phyloP scores from a whole-genome alignment of 2,797 vertebrate species.

The Cuniculus paca region DNA sequence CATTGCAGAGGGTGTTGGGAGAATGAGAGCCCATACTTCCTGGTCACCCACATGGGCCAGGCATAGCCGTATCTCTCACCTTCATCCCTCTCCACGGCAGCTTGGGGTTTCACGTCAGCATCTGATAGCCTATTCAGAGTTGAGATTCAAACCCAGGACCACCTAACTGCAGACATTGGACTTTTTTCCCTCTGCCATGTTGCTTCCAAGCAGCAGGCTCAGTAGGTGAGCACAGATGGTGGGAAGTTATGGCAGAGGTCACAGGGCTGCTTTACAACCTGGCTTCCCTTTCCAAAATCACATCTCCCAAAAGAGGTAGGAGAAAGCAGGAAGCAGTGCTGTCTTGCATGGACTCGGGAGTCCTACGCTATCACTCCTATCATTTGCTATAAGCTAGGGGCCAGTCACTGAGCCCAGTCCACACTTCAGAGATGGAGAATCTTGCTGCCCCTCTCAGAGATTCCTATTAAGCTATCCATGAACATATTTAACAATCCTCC shows the following conservation, averaged over 20 bases:
- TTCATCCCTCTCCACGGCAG: neutral
- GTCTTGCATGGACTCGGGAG: neutral
- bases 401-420: neutral
- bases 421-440: neutral
- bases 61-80: neutral
- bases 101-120: neutral
- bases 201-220: neutral
- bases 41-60: neutral
- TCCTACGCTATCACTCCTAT: rapidly evolving
- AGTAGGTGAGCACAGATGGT: neutral
- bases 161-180: neutral
- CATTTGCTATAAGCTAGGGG: neutral
- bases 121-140: neutral
- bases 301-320: too few relatives aligned
- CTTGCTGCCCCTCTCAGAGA: neutral
- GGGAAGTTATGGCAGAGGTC: neutral
- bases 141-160: neutral
- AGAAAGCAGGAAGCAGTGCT: neutral
- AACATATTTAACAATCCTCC: neutral
- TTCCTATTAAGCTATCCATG: neutral
- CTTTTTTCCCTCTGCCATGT: neutral
- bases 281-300: neutral
- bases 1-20: neutral
- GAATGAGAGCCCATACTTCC: neutral
- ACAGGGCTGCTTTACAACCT: neutral